Evolutionary conservation across 2,113 vertebrate species (phyloP).

Genomic region (Entomyzon cyanotis): DNA sequence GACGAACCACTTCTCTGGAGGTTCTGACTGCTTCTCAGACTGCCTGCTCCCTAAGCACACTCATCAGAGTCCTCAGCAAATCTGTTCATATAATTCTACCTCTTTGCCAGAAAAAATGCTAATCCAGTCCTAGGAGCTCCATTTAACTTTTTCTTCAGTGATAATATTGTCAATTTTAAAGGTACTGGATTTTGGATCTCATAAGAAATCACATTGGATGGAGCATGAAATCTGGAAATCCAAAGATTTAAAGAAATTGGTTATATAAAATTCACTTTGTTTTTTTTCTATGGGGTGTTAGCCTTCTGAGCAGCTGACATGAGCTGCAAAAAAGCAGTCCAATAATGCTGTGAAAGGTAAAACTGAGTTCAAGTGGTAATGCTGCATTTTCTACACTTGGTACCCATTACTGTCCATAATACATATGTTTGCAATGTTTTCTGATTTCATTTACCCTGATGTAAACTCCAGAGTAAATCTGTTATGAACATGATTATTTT

Average conservation of each 20-base stretch:
- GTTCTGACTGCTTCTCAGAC: constrained; percentile 13
- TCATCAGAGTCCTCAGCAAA: constrained; percentile 46
- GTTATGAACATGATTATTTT: not conserved
- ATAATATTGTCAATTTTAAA: constrained; percentile 12
- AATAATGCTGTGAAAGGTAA: not conserved
- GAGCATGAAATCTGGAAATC: constrained; percentile 39
- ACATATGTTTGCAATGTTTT: not conserved
- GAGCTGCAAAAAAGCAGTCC: not conserved
- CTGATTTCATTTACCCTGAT: not conserved
- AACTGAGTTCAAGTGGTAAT: not conserved
- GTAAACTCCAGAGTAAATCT: not conserved
- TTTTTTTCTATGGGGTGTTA: not conserved
- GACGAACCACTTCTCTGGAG: constrained; percentile 30
- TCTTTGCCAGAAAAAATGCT: constrained; percentile 38
- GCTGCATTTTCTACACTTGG: not conserved
- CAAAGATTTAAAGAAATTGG: not conserved
- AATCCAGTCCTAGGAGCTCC: constrained; percentile 15
- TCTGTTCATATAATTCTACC: constrained; percentile 57
- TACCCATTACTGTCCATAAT: not conserved
- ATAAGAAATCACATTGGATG: not conserved
- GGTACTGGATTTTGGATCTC: not conserved
- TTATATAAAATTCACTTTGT: not conserved
- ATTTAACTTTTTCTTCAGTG: constrained; percentile 54
- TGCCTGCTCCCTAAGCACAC: constrained; percentile 24
- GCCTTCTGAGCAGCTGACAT: not conserved